Base-by-base conservation (phyloP, 2,797 vertebrate genomes). In the Lycodopsis pacificus region DNA sequence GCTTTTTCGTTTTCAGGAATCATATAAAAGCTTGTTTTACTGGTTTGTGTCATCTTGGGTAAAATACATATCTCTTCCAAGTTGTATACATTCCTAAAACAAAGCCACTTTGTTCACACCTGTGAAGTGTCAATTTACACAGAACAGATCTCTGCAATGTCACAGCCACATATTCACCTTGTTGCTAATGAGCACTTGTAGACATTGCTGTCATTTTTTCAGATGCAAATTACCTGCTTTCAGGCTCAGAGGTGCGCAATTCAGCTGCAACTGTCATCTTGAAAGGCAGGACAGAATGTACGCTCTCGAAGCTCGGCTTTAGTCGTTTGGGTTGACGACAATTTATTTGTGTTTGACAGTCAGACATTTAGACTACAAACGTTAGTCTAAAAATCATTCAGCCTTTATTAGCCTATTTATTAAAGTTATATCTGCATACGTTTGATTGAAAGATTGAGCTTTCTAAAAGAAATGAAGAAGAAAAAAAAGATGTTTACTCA, bases 181-280 rank as follows among this genome's bases (percentile, higher is more conserved):
- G 68, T 77, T 88, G 71, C 84, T 92, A 93, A 93, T 91, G 89
- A 93, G 89, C 82, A 73, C 79, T 89, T 84, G 88, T 84, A 85
- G 77, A 84, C 76, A 81, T 84, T 44, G 80, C 82, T 90, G 87
- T 90, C 86, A 89, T 86, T 85, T 92, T 92, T 73, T 70, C 67
- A 3, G 76, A 90, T 88, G 86, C 81, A 91, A 90, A 87, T 84
- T 81, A 81, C 72, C 78, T 74, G 82, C 80, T 85, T 87, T 86
- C 82, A 86, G 72, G 84, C 81, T 81, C 71, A 17, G 71, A 88
- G 84, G 86, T 83, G 71, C 34, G 51, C 79, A 59, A 80, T 87
- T 86, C 88, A 76, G 80, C 86, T 88, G 79, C 27, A 65, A 77
- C 88, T 92, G 92, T 93, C 87, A 91, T 87, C 74, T 87, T 91